Evolutionary conservation across 1,140 invertebrate genomes (phyloP).

Genomic region (Drosophila pseudoobscura): DNA sequence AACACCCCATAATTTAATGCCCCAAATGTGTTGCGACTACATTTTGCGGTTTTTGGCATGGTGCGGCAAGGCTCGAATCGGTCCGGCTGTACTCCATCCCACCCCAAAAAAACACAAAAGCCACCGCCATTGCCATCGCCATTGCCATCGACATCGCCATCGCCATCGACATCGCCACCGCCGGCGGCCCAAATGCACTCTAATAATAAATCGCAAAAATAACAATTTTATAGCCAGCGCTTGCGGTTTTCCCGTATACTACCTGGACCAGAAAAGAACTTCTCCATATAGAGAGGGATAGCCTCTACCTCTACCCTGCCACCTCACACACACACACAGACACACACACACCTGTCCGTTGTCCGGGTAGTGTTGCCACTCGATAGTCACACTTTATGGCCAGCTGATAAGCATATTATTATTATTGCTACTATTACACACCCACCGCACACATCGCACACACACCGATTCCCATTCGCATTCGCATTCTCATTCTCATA

Average conservation of each 20-base stretch:
- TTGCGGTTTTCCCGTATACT: conserved; percentile 49
- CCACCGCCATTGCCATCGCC: conserved; percentile 8
- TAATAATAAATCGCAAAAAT: conserved; percentile 81
- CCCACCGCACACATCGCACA: conserved; percentile 12
- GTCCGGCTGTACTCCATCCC: neutral
- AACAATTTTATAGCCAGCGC: conserved; percentile 75
- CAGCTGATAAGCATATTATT: conserved; percentile 79
- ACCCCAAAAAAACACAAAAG: conserved; percentile 27
- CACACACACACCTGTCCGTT: conserved; percentile 11
- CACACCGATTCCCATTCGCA: no score
- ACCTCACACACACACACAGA: neutral
- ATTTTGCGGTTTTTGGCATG: conserved; percentile 60
- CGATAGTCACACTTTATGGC: conserved; percentile 69
- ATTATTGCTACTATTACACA: conserved; percentile 71
- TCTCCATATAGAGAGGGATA: no score
- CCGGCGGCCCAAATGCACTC: conserved; percentile 74
- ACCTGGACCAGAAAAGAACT: conserved; percentile 5
- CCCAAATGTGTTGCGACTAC: conserved; percentile 76
- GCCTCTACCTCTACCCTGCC: neutral
- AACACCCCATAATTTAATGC: conserved; percentile 80
- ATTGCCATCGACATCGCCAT: conserved; percentile 16
- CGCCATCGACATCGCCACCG: conserved; percentile 29
- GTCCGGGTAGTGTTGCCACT: conserved; percentile 33
- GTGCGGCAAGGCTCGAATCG: no score
- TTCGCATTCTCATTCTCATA: no score